Evolutionary conservation across 2,888 invertebrate genomes (phyloP).

Genomic region (Venusia cambrica): DNA sequence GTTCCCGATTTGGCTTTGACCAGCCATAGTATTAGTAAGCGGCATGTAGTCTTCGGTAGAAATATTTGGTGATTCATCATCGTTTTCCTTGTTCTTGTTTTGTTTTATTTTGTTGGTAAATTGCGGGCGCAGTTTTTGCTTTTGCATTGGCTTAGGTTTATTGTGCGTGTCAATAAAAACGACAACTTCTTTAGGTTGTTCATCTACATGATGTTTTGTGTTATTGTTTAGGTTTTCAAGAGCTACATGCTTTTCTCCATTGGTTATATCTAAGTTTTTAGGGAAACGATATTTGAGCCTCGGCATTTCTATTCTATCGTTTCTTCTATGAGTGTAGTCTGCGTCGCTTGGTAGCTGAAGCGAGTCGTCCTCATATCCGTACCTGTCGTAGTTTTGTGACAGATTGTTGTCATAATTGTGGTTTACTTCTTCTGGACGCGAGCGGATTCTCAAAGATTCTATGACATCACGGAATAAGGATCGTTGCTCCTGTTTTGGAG

Average conservation of each 20-base stretch:
- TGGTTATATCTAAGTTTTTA: slow-evolving; percentile 47
- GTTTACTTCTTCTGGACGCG: slow-evolving; percentile 57
- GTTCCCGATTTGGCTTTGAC: slow-evolving; percentile 72
- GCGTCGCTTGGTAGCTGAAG: slow-evolving; percentile 52
- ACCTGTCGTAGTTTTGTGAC: slow-evolving; percentile 51
- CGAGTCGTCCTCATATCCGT: slow-evolving; percentile 54
- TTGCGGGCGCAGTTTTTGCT: slow-evolving; percentile 46
- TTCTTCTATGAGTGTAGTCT: slow-evolving; percentile 63
- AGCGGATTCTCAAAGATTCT: slow-evolving; percentile 60
- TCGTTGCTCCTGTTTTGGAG: slow-evolving; percentile 47
- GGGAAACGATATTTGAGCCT: slow-evolving; percentile 63
- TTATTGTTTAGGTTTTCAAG: slow-evolving; percentile 5
- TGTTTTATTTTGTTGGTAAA: slow-evolving; percentile 32
- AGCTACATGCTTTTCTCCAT: slow-evolving; percentile 30
- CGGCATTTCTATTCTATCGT: slow-evolving; percentile 70
- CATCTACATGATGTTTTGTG: slow-evolving; percentile 27
- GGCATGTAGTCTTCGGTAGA: slow-evolving; percentile 38
- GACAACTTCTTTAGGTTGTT: slow-evolving; percentile 54
- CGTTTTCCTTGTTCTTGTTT: slow-evolving; percentile 41
- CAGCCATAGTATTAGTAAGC: slow-evolving; percentile 59
- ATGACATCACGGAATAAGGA: slow-evolving; percentile 70
- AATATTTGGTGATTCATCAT: slow-evolving; percentile 32
- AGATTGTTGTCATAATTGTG: slow-evolving; percentile 62
- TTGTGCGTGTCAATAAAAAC: slow-evolving; percentile 54
- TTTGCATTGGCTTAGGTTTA: slow-evolving; percentile 41